phyloP scores from a whole-genome alignment of 2,113 vertebrate genomes.

The Ailuropoda melanoleuca region DNA sequence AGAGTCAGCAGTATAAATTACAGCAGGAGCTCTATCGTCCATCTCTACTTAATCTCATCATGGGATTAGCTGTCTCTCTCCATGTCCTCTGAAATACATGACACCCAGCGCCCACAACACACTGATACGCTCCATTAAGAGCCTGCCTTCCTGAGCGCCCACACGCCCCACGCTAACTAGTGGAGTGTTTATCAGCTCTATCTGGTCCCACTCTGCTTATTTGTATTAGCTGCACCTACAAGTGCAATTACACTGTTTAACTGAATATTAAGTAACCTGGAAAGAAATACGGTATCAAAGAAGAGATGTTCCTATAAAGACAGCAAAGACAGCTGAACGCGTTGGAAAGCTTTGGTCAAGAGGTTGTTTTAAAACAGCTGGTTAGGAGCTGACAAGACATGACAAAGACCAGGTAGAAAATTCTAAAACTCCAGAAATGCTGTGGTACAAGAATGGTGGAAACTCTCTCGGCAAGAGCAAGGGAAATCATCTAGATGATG shows the following conservation, averaged over 20 bases:
- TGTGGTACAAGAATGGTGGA: no score
- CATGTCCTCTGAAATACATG: fast-evolving
- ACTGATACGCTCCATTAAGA: fast-evolving
- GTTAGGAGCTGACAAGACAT: background rate
- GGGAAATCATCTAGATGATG: background rate
- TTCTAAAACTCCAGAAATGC: background rate
- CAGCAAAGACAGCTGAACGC: background rate
- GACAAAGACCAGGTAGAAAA: background rate
- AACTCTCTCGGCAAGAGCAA: background rate
- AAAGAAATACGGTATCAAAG: background rate
- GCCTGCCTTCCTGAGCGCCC: background rate
- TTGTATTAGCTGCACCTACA: background rate
- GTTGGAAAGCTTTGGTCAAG: background rate
- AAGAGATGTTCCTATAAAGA: background rate
- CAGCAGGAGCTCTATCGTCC: fast-evolving
- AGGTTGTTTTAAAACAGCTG: background rate
- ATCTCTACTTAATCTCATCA: background rate
- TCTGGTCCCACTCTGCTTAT: background rate
- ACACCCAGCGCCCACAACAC: fast-evolving
- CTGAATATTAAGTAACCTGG: background rate
- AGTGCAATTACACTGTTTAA: background rate
- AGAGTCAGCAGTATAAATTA: background rate
- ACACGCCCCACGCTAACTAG: background rate
- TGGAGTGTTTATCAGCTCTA: background rate
- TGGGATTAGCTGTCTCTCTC: background rate